Conservation (phyloP, 2,113 vertebrate genomes). For the Pachycephala philippinensis region DNA sequence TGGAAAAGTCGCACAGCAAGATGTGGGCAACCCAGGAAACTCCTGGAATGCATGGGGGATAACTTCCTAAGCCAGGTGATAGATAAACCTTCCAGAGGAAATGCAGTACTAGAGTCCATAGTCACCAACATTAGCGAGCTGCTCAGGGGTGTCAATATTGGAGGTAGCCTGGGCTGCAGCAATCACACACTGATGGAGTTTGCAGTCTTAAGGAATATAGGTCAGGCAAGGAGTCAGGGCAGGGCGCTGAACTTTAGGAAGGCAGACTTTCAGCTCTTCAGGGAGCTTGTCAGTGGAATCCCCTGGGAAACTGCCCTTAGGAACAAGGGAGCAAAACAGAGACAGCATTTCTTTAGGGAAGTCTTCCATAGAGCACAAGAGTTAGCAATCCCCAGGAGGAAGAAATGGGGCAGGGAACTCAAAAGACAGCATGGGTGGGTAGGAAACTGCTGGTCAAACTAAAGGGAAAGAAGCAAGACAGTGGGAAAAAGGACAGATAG, state of each 20-base stretch:
- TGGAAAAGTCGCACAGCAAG: background rate
- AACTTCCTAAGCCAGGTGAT: background rate
- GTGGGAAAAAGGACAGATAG: background rate
- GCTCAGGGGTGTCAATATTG: background rate
- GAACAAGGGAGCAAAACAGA: background rate
- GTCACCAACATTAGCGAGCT: no score
- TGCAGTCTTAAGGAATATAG: background rate
- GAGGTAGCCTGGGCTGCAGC: background rate
- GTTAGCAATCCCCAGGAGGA: background rate
- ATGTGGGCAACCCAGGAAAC: background rate
- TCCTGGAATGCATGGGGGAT: background rate
- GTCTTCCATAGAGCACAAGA: background rate
- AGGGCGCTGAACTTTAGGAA: background rate
- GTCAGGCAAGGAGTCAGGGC: background rate
- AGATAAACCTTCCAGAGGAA: background rate
- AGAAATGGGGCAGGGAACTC: background rate
- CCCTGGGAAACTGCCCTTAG: background rate
- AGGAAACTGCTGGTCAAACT: background rate
- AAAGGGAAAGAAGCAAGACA: background rate
- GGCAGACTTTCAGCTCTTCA: background rate
- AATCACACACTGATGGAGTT: background rate
- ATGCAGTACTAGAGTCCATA: accelerated
- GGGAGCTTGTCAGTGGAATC: background rate
- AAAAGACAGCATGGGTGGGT: background rate
- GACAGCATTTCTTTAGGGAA: background rate